A percentile compares a stretch with the other conserved stretches of the same genome.
These are phyloP conservation scores for Epistrophe grossulariae DNA, from an alignment of 2,888 invertebrate species.

Conservation along the genomic window DNA sequence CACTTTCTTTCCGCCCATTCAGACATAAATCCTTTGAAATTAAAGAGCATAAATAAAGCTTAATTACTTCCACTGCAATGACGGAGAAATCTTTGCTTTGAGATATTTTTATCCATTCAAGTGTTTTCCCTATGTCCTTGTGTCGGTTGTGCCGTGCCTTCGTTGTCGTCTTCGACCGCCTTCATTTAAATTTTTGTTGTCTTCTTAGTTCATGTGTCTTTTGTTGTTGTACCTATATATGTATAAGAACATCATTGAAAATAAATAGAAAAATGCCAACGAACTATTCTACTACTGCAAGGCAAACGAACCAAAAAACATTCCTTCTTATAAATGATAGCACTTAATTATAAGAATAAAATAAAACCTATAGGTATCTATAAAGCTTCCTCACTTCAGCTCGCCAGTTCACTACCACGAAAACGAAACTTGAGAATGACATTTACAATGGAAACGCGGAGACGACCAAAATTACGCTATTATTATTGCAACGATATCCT, in stretches of 20 bases:
- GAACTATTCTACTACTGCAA: slow-evolving; percentile 12
- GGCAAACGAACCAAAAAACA: slow-evolving; percentile 18
- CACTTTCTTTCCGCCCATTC: slow-evolving; percentile 3
- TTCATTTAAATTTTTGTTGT: slow-evolving; percentile 20
- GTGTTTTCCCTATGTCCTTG: slow-evolving; percentile 29
- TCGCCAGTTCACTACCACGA: not conserved
- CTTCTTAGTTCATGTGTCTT: not conserved
- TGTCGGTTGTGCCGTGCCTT: not conserved
- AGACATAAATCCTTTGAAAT: slow-evolving; percentile 61
- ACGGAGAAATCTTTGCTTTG: slow-evolving; percentile 55
- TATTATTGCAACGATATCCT: slow-evolving; percentile 45
- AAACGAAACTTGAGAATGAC: slow-evolving; percentile 52
- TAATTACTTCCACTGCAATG: slow-evolving; percentile 76
- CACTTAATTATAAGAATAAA: slow-evolving; percentile 67
- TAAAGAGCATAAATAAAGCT: slow-evolving; percentile 73
- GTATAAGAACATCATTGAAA: slow-evolving; percentile 30
- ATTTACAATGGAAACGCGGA: slow-evolving; percentile 63
- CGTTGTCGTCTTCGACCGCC: not conserved
- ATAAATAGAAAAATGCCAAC: slow-evolving; percentile 17
- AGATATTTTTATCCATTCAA: slow-evolving; percentile 58
- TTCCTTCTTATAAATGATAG: slow-evolving; percentile 64
- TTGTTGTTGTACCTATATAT: not conserved
- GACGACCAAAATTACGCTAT: slow-evolving; percentile 58
- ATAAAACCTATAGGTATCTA: not conserved
- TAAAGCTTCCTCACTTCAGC: not conserved